phyloP scores from a whole-genome alignment of 2,113 vertebrate genomes.

The Chlamydotis undulata region DNA sequence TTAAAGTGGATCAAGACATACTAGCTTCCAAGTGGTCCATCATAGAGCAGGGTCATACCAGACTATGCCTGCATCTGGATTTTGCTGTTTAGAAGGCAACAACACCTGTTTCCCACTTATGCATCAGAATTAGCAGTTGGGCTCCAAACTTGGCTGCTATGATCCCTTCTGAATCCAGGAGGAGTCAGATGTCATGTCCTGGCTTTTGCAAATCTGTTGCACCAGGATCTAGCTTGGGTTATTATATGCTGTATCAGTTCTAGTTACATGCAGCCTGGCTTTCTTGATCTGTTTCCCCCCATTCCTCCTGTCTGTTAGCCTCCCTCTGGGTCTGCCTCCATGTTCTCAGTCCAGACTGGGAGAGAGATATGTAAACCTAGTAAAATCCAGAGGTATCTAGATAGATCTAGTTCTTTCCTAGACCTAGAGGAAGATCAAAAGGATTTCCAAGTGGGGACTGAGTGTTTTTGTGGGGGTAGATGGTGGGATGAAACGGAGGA shows the following conservation, averaged over 20 bases:
- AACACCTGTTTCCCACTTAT: constrained; percentile 1
- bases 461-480: neutral
- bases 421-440: neutral
- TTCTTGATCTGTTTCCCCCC: neutral
- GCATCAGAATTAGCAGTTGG: neutral
- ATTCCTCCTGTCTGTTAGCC: neutral
- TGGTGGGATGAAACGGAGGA: neutral
- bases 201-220: neutral
- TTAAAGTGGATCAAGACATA: neutral
- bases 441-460: neutral
- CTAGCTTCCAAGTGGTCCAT: neutral
- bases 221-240: neutral
- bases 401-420: neutral
- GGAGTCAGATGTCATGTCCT: constrained; percentile 1
- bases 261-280: neutral
- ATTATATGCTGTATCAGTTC: neutral
- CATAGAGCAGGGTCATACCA: neutral
- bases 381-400: neutral
- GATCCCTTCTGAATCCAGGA: neutral
- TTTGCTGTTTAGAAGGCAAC: neutral
- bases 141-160: neutral
- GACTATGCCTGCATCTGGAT: neutral
- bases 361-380: neutral
- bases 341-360: neutral
- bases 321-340: too few relatives aligned